A percentile compares a stretch with the other conserved stretches of the same genome.
phyloP scores from a whole-genome alignment of 1,140 invertebrate species.

The Littorina saxatilis region DNA sequence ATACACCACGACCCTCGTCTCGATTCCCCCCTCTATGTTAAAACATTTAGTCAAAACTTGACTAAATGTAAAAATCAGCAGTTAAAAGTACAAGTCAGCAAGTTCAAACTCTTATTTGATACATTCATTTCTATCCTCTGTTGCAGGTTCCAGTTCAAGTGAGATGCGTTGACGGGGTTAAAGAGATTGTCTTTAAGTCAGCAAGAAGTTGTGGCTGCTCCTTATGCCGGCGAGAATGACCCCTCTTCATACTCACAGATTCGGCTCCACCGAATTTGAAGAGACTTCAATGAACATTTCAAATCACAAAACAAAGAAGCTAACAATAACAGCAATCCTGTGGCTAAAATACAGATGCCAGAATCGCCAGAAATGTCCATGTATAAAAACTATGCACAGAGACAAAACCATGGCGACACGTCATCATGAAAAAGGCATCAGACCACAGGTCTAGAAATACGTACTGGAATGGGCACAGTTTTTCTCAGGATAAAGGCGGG shows the following conservation, averaged over 20 bases:
- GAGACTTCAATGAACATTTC: neutral
- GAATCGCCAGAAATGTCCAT: neutral
- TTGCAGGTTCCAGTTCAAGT: slow-evolving; percentile 83
- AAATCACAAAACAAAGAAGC: too few relatives aligned
- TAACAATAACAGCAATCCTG: neutral
- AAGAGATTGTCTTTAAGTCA: slow-evolving; percentile 88
- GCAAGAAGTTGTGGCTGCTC: slow-evolving; percentile 88
- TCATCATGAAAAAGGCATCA: neutral
- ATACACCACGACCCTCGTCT: too few relatives aligned
- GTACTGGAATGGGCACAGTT: neutral
- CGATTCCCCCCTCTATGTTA: too few relatives aligned
- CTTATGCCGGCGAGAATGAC: slow-evolving; percentile 55
- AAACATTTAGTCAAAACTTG: too few relatives aligned
- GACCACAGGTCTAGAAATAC: neutral
- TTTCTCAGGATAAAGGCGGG: neutral
- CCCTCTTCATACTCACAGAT: neutral
- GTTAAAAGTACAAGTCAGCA: too few relatives aligned
- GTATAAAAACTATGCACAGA: neutral
- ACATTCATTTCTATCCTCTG: slow-evolving; percentile 41
- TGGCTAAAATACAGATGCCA: neutral
- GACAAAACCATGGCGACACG: neutral
- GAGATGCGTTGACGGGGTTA: slow-evolving; percentile 85
- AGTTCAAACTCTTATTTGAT: too few relatives aligned
- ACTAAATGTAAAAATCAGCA: too few relatives aligned
- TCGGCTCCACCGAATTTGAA: neutral